Conservation (phyloP, 2,113 vertebrate genomes). For the Taxidea taxus region DNA sequence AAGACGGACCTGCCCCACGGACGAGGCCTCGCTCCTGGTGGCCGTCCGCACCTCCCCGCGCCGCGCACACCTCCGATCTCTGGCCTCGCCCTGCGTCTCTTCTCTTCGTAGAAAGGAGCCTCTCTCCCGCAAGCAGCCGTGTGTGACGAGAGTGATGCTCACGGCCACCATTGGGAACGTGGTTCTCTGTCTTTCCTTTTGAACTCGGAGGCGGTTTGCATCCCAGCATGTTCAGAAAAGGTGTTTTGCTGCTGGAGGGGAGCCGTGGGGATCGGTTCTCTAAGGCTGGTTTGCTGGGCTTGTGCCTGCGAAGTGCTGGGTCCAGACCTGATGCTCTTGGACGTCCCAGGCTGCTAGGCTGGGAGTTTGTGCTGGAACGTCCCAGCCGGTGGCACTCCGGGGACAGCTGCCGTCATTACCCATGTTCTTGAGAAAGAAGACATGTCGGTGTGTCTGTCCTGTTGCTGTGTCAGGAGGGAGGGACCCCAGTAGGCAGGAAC, state of each 20-base stretch:
- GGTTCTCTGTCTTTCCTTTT: not conserved
- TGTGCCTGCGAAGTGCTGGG: not conserved
- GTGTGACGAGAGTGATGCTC: not conserved
- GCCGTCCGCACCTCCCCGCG: not conserved
- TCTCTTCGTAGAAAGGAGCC: not conserved
- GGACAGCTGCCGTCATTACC: not conserved
- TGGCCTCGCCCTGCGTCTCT: accelerated
- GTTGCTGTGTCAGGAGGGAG: accelerated
- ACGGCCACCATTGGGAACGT: accelerated
- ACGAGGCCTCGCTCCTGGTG: accelerated
- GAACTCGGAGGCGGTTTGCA: not conserved
- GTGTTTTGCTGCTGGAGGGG: not conserved
- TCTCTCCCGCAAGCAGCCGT: accelerated
- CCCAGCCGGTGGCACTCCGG: not conserved
- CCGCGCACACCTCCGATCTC: accelerated
- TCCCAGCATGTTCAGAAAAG: too few species aligned
- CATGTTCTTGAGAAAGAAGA: not conserved
- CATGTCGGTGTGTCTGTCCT: accelerated
- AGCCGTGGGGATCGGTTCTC: accelerated
- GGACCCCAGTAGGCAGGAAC: not conserved
- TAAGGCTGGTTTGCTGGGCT: accelerated
- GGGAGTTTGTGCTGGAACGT: not conserved
- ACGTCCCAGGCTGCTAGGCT: not conserved
- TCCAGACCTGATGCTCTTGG: accelerated
- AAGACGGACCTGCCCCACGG: not conserved